A percentile compares a stretch with the other conserved stretches of the same genome.
Evolutionary conservation across 2,113 vertebrate genomes (phyloP).

Genomic region (Silurus meridionalis): DNA sequence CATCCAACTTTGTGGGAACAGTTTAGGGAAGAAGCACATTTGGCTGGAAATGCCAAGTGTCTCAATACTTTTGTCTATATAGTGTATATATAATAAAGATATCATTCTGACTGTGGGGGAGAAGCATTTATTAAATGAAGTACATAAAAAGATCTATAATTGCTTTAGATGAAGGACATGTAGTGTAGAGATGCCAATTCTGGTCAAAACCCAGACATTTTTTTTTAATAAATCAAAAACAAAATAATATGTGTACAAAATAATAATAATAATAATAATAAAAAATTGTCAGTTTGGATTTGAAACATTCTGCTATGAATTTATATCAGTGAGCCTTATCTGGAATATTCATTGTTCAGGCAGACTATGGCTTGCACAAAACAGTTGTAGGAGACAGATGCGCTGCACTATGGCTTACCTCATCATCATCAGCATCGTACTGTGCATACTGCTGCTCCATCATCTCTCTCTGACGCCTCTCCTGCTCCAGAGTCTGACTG

Average conservation of each 20-base stretch:
- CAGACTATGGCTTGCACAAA: conserved; percentile 13
- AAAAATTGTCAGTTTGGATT: neutral
- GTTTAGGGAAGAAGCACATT: too few species aligned
- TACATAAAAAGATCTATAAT: neutral
- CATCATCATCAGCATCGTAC: conserved; percentile 94
- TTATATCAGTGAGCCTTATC: neutral
- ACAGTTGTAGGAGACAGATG: neutral
- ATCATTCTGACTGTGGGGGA: neutral
- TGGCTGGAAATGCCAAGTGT: too few species aligned
- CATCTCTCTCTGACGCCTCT: conserved; percentile 89
- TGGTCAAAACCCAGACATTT: neutral
- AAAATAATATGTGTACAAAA: too few species aligned
- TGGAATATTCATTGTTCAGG: neutral
- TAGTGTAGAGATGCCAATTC: neutral
- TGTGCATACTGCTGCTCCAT: conserved; percentile 95
- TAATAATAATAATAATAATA: neutral
- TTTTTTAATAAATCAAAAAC: too few species aligned
- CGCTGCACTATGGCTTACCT: conserved; percentile 73
- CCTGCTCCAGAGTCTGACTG: conserved; percentile 96
- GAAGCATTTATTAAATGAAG: neutral
- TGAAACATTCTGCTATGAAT: neutral
- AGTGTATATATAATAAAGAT: neutral
- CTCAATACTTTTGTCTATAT: too few species aligned
- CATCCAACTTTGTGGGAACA: too few species aligned
- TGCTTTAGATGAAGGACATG: neutral